phyloP scores from a whole-genome alignment of 1,140 invertebrate genomes.

The Andricus grossulariae region DNA sequence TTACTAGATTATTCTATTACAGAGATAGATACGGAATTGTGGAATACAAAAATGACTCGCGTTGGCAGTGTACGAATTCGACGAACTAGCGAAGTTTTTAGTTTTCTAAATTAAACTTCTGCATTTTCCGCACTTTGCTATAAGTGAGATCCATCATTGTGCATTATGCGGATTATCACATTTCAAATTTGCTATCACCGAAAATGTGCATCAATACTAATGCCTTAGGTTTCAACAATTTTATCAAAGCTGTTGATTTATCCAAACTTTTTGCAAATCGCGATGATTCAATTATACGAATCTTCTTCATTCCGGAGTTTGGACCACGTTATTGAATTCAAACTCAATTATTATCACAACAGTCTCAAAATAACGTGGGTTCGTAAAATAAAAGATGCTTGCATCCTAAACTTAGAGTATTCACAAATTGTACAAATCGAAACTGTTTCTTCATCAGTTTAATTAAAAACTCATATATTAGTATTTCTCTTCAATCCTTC shows the following conservation, averaged over 20 bases:
- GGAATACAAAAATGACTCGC: not conserved
- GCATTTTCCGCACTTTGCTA: not conserved
- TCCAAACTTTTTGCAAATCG: too few species aligned
- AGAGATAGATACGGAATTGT: not conserved
- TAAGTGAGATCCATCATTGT: not conserved
- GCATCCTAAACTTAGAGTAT: too few species aligned
- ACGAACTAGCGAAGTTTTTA: not conserved
- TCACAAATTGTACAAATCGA: too few species aligned
- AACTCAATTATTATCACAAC: too few species aligned
- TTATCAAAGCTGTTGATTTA: too few species aligned
- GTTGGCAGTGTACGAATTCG: not conserved
- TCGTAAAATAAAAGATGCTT: too few species aligned
- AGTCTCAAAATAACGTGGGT: too few species aligned
- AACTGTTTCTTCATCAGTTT: not conserved
- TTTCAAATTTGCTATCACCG: not conserved
- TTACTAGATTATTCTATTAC: not conserved
- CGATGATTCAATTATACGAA: too few species aligned
- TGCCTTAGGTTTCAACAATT: too few species aligned
- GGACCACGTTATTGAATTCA: too few species aligned
- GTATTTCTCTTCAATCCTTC: not conserved
- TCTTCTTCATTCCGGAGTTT: too few species aligned
- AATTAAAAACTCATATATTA: not conserved
- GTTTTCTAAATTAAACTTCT: not conserved
- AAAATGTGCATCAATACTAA: too few species aligned
- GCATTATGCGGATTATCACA: slow-evolving; percentile 3